Conservation (phyloP, 1,140 invertebrate species). For the Camponotus pennsylvanicus region DNA sequence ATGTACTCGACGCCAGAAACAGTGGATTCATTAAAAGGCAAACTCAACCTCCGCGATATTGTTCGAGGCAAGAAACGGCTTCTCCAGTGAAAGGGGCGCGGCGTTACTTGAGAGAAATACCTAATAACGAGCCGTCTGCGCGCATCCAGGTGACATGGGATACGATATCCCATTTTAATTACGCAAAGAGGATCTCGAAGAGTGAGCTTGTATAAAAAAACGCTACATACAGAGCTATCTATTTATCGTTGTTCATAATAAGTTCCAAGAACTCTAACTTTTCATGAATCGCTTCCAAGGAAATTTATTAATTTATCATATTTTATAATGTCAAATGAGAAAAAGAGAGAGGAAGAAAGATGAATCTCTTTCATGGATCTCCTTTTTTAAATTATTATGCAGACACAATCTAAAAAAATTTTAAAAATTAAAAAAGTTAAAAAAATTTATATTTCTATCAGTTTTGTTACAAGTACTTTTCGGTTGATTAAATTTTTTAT, state of each 20-base stretch:
- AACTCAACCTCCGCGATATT: constrained; percentile 60
- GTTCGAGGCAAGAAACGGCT: constrained; percentile 48
- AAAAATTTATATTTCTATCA: background rate
- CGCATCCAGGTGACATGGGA: constrained; percentile 10
- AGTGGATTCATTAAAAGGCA: constrained; percentile 70
- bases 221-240: background rate
- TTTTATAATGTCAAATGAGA: background rate
- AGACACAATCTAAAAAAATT: background rate
- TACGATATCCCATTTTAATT: constrained; percentile 41
- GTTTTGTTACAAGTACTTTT: background rate
- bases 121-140: constrained; percentile 33
- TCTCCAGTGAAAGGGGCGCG: background rate
- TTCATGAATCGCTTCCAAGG: background rate
- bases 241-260: background rate
- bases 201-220: constrained; percentile 10
- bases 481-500: background rate
- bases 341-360: background rate
- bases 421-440: too few relatives aligned
- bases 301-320: constrained; percentile 2
- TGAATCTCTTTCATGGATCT: background rate
- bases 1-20: constrained; percentile 54
- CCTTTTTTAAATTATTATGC: background rate
- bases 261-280: background rate
- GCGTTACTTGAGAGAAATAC: background rate
- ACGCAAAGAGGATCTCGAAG: constrained; percentile 9